These are phyloP conservation scores for Ciconia stormi DNA, from an alignment of 2,113 vertebrate species.

Conservation along the genomic window DNA sequence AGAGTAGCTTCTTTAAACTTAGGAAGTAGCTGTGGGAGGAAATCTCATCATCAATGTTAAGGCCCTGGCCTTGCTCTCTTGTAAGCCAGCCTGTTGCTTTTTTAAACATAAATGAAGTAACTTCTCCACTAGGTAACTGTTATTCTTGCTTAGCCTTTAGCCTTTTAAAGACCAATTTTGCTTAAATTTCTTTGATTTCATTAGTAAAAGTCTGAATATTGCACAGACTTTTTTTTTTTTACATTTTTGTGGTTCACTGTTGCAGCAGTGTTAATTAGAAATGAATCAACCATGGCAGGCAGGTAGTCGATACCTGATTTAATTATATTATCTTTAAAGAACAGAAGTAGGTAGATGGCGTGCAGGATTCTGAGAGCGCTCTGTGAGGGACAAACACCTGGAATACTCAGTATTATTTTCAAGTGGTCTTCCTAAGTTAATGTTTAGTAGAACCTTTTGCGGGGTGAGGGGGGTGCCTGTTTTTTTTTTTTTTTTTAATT, in stretches of 20 bases:
- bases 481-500: no score
- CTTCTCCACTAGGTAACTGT: not conserved
- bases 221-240: not conserved
- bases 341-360: not conserved
- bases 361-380: not conserved
- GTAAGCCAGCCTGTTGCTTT: not conserved
- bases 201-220: not conserved
- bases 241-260: not conserved
- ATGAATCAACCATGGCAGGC: not conserved
- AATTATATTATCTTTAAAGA: slow-evolving; percentile 48
- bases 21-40: not conserved
- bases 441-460: not conserved
- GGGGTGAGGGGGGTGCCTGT: not conserved
- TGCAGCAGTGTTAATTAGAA: slow-evolving; percentile 52
- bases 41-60: not conserved
- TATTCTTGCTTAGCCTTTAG: not conserved
- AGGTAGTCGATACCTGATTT: slow-evolving; percentile 11
- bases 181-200: no score
- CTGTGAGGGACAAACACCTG: not conserved
- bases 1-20: not conserved
- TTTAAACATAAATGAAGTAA: not conserved
- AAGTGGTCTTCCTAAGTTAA: not conserved
- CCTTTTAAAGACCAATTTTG: slow-evolving; percentile 7
- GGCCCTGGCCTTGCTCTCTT: not conserved
- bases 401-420: not conserved